A percentile compares a stretch with the other conserved stretches of the same genome.
Evolutionary conservation across 1,140 invertebrate genomes (phyloP).

Genomic region (Macrobrachium nipponense): DNA sequence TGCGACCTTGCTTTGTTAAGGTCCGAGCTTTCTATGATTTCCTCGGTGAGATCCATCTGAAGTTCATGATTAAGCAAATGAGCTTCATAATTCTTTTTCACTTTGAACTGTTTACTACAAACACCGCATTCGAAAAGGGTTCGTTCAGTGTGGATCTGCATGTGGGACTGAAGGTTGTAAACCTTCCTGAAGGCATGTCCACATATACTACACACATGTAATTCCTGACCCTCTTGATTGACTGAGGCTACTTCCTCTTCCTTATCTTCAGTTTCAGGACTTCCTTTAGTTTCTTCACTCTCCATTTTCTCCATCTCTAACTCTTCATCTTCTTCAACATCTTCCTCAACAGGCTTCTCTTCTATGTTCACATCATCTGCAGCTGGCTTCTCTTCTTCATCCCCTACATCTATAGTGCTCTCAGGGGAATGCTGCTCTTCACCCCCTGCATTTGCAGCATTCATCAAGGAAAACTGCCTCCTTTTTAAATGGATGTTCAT

Average conservation of each 20-base stretch:
- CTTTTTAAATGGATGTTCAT: background rate
- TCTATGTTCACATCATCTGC: no score
- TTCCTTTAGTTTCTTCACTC: constrained; percentile 21
- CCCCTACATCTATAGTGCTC: no score
- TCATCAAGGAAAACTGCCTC: background rate
- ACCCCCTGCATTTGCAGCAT: background rate
- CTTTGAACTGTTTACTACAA: constrained; percentile 33
- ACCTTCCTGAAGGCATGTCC: constrained; percentile 23
- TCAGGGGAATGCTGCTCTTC: no score
- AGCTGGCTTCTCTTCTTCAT: no score
- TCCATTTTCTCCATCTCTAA: constrained; percentile 7
- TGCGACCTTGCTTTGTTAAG: constrained; percentile 4
- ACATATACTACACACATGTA: constrained; percentile 6
- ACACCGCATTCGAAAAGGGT: constrained; percentile 19
- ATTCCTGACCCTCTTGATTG: background rate
- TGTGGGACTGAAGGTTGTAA: constrained; percentile 14
- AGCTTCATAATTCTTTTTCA: constrained; percentile 25
- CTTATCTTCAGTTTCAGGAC: background rate
- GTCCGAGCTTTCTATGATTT: background rate
- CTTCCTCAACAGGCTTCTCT: background rate
- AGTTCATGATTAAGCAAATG: constrained; percentile 22
- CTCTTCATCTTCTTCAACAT: background rate
- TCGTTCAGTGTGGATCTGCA: constrained; percentile 11
- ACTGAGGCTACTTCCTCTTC: background rate
- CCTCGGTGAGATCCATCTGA: background rate